Conservation (phyloP, 2,797 vertebrate genomes). For the Cercopithecus petaurista region DNA sequence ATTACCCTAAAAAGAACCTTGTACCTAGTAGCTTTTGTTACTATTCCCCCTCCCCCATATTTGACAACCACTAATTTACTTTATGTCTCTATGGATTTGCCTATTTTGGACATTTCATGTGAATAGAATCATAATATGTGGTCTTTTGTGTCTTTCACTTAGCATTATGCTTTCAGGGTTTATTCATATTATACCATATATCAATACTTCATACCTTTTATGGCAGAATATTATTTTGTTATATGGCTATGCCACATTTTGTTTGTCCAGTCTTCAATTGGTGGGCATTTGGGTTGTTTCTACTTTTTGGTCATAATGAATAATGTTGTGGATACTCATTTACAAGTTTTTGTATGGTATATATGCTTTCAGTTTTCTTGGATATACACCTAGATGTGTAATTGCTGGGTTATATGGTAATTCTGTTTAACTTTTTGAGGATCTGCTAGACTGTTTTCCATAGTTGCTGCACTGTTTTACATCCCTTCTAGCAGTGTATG, state of each 20-base stretch:
- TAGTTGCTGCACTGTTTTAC: neutral
- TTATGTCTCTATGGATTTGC: neutral
- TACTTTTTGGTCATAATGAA: neutral
- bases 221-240: conserved; percentile 37
- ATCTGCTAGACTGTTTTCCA: neutral
- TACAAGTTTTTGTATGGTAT: neutral
- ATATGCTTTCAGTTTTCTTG: conserved; percentile 25
- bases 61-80: neutral
- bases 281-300: neutral
- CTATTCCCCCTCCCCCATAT: neutral
- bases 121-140: neutral
- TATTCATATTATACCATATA: neutral
- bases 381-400: neutral
- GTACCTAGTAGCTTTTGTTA: neutral
- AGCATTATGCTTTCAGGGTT: neutral
- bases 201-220: neutral
- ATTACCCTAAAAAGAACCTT: neutral
- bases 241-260: neutral
- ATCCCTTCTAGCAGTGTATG: neutral
- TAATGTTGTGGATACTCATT: neutral
- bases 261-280: neutral
- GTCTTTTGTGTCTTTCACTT: neutral
- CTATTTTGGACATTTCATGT: neutral
- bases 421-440: neutral
- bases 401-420: neutral